Conservation (phyloP, 2,888 invertebrate species). For the Geotrupes spiniger region DNA sequence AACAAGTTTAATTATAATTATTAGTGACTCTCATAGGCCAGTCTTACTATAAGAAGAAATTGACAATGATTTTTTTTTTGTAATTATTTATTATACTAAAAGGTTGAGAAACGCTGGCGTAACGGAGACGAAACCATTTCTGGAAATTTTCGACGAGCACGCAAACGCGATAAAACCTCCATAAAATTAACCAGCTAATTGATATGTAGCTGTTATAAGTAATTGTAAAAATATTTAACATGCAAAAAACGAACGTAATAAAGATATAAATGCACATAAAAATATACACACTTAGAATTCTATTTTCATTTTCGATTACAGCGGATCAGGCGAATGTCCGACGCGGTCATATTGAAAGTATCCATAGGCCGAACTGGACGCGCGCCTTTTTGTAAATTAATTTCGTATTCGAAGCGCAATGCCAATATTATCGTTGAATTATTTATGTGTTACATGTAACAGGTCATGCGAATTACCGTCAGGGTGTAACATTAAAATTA, state of each 20-base stretch:
- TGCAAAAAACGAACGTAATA: slow-evolving; percentile 19
- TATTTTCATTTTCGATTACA: slow-evolving; percentile 19
- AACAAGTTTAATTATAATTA: no score
- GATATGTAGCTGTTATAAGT: slow-evolving; percentile 15
- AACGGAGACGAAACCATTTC: no score
- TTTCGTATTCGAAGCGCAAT: slow-evolving; percentile 12
- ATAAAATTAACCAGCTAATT: slow-evolving; percentile 5
- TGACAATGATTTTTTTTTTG: no score
- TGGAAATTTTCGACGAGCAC: no score
- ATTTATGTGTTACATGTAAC: slow-evolving; percentile 18
- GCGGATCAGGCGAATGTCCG: slow-evolving; percentile 12
- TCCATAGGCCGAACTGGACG: slow-evolving; percentile 5
- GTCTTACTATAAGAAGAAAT: no score
- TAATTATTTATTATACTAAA: no score
- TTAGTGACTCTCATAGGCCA: no score
- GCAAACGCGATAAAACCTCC: no score
- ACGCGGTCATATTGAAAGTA: not conserved
- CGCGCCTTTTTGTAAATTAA: slow-evolving; percentile 11
- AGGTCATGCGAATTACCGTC: slow-evolving; percentile 17
- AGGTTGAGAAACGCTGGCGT: no score
- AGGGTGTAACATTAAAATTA: slow-evolving; percentile 17
- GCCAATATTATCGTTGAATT: slow-evolving; percentile 20
- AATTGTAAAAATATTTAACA: slow-evolving; percentile 20
- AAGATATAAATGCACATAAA: slow-evolving; percentile 21
- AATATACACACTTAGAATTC: slow-evolving; percentile 20